Base-by-base conservation (phyloP, 2,888 invertebrate genomes). In the Unio delphinus region DNA sequence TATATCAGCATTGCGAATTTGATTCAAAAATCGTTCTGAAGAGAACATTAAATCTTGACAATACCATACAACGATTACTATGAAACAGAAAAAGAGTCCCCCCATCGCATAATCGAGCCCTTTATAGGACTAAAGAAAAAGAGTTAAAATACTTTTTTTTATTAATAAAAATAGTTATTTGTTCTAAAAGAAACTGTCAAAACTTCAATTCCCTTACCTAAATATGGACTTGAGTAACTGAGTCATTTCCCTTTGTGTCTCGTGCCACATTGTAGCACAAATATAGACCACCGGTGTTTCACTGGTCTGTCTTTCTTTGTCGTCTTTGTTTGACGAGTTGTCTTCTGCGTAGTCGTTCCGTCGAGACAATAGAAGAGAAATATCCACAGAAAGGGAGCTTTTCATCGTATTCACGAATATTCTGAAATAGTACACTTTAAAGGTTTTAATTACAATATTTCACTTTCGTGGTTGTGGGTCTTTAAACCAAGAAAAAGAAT, bases 201-300 rank as follows among this genome's bases (percentile, higher is more conserved):
- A 45, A 45, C 34, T 34, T 34, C 7, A 8, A 15, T 45, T 45
- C 11, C 15, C 54, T 70, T 74, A 85, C 85, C 83, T 88, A 64
- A 90, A 81, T 82, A 98, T 94, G 67, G 96, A 96, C 90, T 95
- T 95, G 76, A 98, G 92, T 89, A 97, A 95, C 87, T 95, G 95
- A 83, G 94, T 93, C 96, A 98, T 96, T 91, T 98, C 97, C 83
- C 96, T 96, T 89, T 94, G 94, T 54, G 96, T 98, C 91, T 99
- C 99, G 90, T 99, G 99, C 99, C 99, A 99, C 98, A 99, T 98
- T 81, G 99, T 99, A 60, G 95, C 95, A 90, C 99, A 99, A 55
- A 97, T 95, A 89, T 96, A 98, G 81, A 99, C 97, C 89, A 75
- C 74, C 0, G 73, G 73, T 8, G 62, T 55, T 30, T 45, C 57